Percentiles rank a stretch among this genome's conserved stretches.
These are phyloP conservation scores for Altica lythri DNA, from an alignment of 2,888 invertebrate genomes.

Conservation along the genomic window DNA sequence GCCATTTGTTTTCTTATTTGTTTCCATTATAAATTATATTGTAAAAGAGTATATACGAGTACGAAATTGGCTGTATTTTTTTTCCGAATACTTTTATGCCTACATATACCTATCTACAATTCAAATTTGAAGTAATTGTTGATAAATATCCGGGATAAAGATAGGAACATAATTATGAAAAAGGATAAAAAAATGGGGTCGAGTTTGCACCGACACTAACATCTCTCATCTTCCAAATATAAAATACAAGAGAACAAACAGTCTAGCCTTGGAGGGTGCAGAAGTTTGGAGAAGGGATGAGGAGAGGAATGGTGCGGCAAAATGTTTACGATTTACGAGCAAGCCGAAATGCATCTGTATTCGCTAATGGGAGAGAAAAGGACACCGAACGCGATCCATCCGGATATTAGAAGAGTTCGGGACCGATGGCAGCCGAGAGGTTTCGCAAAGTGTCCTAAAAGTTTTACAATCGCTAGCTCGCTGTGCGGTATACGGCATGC, in stretches of 20 bases:
- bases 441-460: slow-evolving; percentile 68
- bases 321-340: slow-evolving; percentile 55
- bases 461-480: slow-evolving; percentile 64
- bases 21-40: no score
- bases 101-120: no score
- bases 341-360: slow-evolving; percentile 41
- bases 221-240: no score
- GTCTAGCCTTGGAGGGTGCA: slow-evolving; percentile 37
- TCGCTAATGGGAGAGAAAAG: slow-evolving; percentile 48
- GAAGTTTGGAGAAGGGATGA: slow-evolving; percentile 35
- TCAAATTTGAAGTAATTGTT: no score
- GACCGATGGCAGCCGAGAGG: slow-evolving; percentile 49
- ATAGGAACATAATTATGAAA: no score
- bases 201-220: no score
- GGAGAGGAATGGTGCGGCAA: slow-evolving; percentile 35
- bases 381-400: slow-evolving; percentile 46
- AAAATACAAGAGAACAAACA: no score
- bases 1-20: no score
- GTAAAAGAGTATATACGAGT: no score
- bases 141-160: no score
- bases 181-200: slow-evolving; percentile 5
- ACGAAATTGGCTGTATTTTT: no score
- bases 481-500: slow-evolving; percentile 61
- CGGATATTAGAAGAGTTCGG: slow-evolving; percentile 57
- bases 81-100: no score